Conservation (phyloP, 2,797 vertebrate genomes). For the Taenioides sp. region DNA sequence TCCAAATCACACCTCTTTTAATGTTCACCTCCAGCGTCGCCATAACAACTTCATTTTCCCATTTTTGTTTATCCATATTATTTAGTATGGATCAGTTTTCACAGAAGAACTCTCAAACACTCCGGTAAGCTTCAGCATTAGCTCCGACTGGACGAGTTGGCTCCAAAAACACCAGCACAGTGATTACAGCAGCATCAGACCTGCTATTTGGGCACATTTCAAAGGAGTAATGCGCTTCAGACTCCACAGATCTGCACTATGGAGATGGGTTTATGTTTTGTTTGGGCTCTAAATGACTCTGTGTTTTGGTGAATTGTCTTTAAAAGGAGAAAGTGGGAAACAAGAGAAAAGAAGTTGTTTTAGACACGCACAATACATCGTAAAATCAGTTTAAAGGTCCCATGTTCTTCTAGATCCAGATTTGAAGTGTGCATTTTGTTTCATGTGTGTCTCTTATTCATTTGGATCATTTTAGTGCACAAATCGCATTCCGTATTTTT, state of each 20-base stretch:
- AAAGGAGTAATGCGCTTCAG: background rate
- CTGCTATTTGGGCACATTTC: background rate
- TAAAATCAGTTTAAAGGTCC: too few species aligned
- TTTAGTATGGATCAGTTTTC: background rate
- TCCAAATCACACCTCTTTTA: background rate
- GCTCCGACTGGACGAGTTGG: background rate
- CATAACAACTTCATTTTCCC: background rate
- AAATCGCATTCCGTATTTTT: too few species aligned
- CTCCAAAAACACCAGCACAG: background rate
- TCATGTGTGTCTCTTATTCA: too few species aligned
- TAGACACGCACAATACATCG: too few species aligned
- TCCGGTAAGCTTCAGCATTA: background rate
- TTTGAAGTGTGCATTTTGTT: too few species aligned
- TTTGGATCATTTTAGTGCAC: too few species aligned
- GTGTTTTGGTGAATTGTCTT: background rate
- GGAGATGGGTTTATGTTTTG: conserved; percentile 2
- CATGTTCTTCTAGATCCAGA: too few species aligned
- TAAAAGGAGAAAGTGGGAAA: background rate
- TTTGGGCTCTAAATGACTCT: background rate
- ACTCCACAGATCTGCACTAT: too few species aligned
- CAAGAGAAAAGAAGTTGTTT: too few species aligned
- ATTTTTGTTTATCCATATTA: background rate
- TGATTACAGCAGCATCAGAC: background rate
- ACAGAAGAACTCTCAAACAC: background rate
- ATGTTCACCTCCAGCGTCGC: background rate